Conservation (phyloP, 2,113 vertebrate species). For the Progne subis region DNA sequence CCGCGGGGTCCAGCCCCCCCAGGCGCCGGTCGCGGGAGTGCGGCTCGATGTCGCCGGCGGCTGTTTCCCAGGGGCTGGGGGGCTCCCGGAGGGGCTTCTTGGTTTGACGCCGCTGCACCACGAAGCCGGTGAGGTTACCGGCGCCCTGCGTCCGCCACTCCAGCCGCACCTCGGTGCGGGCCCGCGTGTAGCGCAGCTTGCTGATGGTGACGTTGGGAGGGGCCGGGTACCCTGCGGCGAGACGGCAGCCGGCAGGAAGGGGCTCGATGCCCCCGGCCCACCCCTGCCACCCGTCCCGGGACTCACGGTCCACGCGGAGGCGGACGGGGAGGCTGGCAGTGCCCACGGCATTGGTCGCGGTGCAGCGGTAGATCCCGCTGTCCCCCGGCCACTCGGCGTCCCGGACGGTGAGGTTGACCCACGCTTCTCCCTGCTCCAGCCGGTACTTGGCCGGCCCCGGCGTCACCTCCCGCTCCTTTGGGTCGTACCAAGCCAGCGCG, state of each 20-base stretch:
- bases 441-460: conserved; percentile 73
- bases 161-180: conserved; percentile 83
- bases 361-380: conserved; percentile 82
- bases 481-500: conserved; percentile 83
- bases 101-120: conserved; percentile 78
- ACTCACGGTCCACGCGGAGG: conserved; percentile 84
- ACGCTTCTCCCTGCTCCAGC: conserved; percentile 73
- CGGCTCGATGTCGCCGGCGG: conserved; percentile 76
- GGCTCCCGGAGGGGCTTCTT: conserved; percentile 32
- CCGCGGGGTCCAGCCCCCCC: conserved; percentile 78
- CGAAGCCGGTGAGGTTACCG: conserved; percentile 82
- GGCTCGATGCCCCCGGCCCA: not conserved
- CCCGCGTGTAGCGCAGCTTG: conserved; percentile 76
- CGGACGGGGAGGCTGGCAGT: conserved; percentile 76
- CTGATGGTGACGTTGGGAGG: conserved; percentile 88
- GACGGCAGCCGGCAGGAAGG: not conserved
- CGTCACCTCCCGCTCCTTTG: conserved; percentile 70
- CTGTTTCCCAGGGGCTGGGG: conserved; percentile 75
- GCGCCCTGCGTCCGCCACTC: conserved; percentile 78
- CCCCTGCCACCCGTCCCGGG: fast-evolving
- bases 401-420: conserved; percentile 80
- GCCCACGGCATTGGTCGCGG: conserved; percentile 84
- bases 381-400: conserved; percentile 77
- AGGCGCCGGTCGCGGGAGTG: conserved; percentile 75
- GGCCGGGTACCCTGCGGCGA: conserved; percentile 79